These are phyloP conservation scores for Hermetia illucens DNA, from an alignment of 1,140 invertebrate species.

Conservation along the genomic window DNA sequence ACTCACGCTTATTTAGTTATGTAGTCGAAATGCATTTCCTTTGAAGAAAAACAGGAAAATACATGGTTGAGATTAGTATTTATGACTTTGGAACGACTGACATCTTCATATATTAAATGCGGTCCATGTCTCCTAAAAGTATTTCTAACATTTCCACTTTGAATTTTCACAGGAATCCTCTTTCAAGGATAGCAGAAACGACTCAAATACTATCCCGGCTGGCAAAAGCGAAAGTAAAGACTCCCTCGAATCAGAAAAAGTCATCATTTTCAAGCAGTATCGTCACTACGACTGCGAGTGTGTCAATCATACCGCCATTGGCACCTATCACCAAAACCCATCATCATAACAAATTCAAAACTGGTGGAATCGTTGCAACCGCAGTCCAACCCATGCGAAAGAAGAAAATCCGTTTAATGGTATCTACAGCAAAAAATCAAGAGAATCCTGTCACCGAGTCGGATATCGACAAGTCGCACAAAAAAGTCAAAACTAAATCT, in stretches of 20 bases:
- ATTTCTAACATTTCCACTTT: not conserved
- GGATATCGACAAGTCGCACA: not conserved
- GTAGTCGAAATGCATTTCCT: no score
- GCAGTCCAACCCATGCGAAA: conserved; percentile 24
- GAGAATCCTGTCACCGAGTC: no score
- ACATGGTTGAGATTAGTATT: no score
- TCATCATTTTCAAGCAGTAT: not conserved
- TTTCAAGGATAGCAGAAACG: conserved; percentile 22
- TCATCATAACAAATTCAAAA: conserved; percentile 37
- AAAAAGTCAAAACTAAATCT: not conserved
- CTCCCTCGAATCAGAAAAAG: not conserved
- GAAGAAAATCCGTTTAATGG: not conserved
- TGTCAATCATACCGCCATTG: conserved; percentile 22
- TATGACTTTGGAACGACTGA: no score
- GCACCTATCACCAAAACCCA: conserved; percentile 28
- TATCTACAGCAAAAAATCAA: not conserved
- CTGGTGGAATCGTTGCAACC: conserved; percentile 40
- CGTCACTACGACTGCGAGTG: not conserved
- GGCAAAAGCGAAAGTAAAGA: conserved; percentile 9
- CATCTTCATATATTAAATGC: no score
- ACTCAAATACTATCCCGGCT: conserved; percentile 18
- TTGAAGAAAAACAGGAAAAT: no score
- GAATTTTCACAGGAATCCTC: conserved; percentile 9
- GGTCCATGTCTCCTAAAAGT: no score
- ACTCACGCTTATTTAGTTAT: no score